Evolutionary conservation across 2,113 vertebrate genomes (phyloP).

Genomic region (Vidua chalybeata): DNA sequence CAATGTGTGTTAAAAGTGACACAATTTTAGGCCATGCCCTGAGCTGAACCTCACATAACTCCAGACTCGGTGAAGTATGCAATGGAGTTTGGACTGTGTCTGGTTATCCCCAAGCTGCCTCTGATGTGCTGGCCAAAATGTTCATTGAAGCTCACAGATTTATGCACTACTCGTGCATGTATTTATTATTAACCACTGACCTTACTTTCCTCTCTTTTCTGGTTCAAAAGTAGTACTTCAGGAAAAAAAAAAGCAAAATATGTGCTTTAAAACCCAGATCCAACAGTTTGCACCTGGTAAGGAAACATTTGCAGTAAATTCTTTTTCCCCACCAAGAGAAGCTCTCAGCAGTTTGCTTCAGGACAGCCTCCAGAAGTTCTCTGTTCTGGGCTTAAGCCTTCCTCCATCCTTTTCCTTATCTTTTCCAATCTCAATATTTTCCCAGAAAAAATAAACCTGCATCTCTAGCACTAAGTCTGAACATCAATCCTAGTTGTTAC

Average conservation of each 20-base stretch:
- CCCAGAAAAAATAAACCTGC: not conserved
- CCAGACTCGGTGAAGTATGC: not conserved
- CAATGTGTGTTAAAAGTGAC: not conserved
- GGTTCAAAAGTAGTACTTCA: not conserved
- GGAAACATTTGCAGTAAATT: not conserved
- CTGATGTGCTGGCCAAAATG: not conserved
- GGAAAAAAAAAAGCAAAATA: not conserved
- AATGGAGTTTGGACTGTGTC: not conserved
- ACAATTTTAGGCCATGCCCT: not conserved
- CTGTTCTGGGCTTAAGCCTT: not conserved
- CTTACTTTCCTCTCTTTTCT: not conserved
- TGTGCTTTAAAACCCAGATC: fast-evolving
- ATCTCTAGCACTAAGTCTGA: not conserved
- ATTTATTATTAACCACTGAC: not conserved
- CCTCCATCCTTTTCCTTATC: not conserved
- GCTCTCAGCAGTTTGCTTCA: not conserved
- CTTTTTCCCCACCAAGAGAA: not conserved
- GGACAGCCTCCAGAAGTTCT: not conserved
- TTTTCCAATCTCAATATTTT: not conserved
- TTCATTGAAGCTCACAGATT: not conserved
- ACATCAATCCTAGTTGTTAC: not conserved
- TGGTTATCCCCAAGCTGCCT: not conserved
- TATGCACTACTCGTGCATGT: fast-evolving
- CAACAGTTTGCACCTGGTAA: not conserved
- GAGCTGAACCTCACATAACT: not conserved